Evolutionary conservation across 2,797 vertebrate species (phyloP), one percentile per base, ranked within the genome.

Genomic region (Cirrhinus mrigala): DNA sequence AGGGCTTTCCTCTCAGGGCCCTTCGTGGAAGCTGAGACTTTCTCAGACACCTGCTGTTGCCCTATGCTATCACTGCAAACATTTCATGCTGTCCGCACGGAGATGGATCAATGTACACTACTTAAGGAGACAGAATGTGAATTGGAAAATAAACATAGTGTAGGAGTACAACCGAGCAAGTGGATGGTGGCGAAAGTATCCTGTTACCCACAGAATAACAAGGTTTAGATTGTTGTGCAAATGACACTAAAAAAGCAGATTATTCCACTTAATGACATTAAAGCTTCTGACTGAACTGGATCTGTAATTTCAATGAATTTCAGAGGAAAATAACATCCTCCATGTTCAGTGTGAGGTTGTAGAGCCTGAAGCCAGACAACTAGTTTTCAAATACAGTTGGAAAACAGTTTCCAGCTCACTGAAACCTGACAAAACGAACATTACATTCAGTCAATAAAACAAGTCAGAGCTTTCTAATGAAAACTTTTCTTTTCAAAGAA

Each of bases 11-110:
- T 58, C 86, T 84, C 78, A 71, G 78, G 84, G 62, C 74, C 18
- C 27, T 85, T 90, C 82, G 81, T 89, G 85, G 84, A 88, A 85
- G 40, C 75, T 68, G 71, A 62, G 54, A 86, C 81, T 88, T 90
- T 91, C 89, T 89, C 90, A 91, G 85, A 91, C 90, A 88, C 90
- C 89, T 87, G 89, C 87, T 73, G 89, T 84, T 79, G 33, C 64
- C 33, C 70, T 74, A 84, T 90, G 86, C 84, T 91, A 88, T 88
- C 48, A 83, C 62, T 85, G 86, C 58, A 91, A 91, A 90, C 88
- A 89, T 86, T 85, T 89, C 87, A 79, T n/a, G 86, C 85, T 81
- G 86, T 88, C 87, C 73, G 77, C 78, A 75, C 54, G 22, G 85
- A 87, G 79, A 88, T 82, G 81, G 86, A 89, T 88, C 83, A 82